Evolutionary conservation across 2,797 vertebrate genomes (phyloP), one percentile per base, ranked within the genome.

Genomic region (Brachyrhaphis roseni): DNA sequence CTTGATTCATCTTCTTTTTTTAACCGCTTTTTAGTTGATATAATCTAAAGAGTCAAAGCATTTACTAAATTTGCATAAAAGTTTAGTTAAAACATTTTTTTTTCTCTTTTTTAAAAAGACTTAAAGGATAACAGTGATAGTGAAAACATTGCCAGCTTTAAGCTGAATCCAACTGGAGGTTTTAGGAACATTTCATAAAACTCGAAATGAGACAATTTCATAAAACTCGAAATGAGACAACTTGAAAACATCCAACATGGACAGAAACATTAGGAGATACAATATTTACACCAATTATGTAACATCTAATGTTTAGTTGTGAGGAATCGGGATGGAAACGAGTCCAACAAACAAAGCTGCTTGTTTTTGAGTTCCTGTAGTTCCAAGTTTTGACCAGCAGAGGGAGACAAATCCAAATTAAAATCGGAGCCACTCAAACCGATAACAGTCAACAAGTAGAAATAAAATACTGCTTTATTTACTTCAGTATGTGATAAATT

Each of bases 391-490:
- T 43, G 26, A 36, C 86, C 92, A 90, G 51, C 80, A 89, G 89
- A 79, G 78, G 86, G 90, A 20, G 77, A 84, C n/a, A 77, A 36
- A 26, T 47, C 20, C 41, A 39, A 26, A 15, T 10, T 16, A 23
- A 15, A 13, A 8, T 16, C 5, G 11, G 11, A 57, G 55, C 23
- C 55, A 57, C 53, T 57, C 26, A 53, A 53, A 51, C 20, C 20
- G 10, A 68, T 1, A 3, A 7, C 75, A 59, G 43, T 18, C n/a
- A 39, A 16, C 15, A 57, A 62, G 0, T 23, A 13, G 28, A 59
- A 13, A 57, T 3, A 23, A 39, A 47, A 75, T 76, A 15, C 7
- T 1, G 5, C 0, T 90, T 90, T 90, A 88, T 87, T 91, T 81
- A 12, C 47, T 5, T 18, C 5, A 62, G 1, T 78, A 31, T 75